Evolutionary conservation across 1,140 invertebrate species (phyloP).

Genomic region (Colletes latitarsis): DNA sequence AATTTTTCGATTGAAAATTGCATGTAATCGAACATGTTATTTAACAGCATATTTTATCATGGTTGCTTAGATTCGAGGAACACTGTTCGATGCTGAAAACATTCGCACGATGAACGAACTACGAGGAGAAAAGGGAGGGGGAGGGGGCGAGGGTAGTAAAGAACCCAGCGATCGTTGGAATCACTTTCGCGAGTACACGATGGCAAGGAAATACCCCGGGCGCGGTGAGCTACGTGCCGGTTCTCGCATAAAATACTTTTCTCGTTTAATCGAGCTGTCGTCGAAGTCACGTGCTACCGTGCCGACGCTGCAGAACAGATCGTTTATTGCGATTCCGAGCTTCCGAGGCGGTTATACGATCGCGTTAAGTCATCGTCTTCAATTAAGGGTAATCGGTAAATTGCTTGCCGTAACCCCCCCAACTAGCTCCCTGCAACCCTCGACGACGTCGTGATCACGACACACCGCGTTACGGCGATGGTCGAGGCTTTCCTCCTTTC

Average conservation of each 20-base stretch:
- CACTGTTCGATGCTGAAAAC: background rate
- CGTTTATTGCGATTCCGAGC: slow-evolving; percentile 69
- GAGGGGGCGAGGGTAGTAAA: background rate
- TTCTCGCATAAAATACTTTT: slow-evolving; percentile 53
- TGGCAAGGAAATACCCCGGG: slow-evolving; percentile 22
- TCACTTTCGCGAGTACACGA: slow-evolving; percentile 28
- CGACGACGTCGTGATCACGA: background rate
- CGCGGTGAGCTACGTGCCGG: slow-evolving; percentile 28
- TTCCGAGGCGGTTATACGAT: slow-evolving; percentile 61
- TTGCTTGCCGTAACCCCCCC: slow-evolving; percentile 58
- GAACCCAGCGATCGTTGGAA: slow-evolving; percentile 29
- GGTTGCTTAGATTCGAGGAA: too few relatives aligned
- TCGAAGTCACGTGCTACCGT: slow-evolving; percentile 58
- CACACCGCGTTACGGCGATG: background rate
- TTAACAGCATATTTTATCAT: too few relatives aligned
- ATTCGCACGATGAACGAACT: background rate
- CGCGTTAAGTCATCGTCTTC: slow-evolving; percentile 78
- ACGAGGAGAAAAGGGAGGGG: too few relatives aligned
- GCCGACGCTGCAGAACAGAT: slow-evolving; percentile 73
- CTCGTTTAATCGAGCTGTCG: slow-evolving; percentile 61
- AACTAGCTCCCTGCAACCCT: background rate
- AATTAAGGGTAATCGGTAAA: slow-evolving; percentile 80
- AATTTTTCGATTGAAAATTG: too few relatives aligned
- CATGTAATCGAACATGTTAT: too few relatives aligned
- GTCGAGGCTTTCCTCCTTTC: background rate